Conservation (phyloP, 2,113 vertebrate species). For the Panthera leo region DNA sequence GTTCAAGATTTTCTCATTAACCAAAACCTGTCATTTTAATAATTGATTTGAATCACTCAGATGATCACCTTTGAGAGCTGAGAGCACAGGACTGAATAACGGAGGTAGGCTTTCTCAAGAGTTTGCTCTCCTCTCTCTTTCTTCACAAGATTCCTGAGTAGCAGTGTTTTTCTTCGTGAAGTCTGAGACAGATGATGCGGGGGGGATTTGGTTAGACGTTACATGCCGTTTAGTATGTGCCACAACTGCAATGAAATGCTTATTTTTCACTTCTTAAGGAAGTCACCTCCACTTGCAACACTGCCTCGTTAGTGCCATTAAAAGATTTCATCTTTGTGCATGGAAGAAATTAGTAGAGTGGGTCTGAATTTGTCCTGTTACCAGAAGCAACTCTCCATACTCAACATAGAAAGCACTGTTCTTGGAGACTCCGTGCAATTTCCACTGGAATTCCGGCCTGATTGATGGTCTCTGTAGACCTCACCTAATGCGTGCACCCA, state of each 20-base stretch:
- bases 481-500: background rate
- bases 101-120: background rate
- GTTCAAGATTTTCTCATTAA: background rate
- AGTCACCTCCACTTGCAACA: background rate
- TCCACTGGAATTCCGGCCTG: conserved; percentile 48
- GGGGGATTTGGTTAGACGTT: background rate
- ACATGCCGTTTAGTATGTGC: background rate
- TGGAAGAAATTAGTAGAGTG: conserved; percentile 13
- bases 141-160: background rate
- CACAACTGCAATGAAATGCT: background rate
- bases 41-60: background rate
- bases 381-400: conserved; percentile 25
- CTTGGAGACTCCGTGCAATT: background rate
- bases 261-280: background rate
- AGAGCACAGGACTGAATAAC: background rate
- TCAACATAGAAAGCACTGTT: background rate
- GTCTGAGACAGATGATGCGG: background rate
- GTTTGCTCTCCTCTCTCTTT: background rate
- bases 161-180: background rate
- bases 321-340: background rate
- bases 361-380: background rate
- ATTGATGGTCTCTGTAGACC: background rate
- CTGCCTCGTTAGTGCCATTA: background rate
- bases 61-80: background rate
- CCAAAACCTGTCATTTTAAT: background rate